Percentiles rank a stretch among this genome's conserved stretches.
These are phyloP conservation scores for Enteromius fasciolatus DNA, from an alignment of 2,797 vertebrate species.

Conservation along the genomic window DNA sequence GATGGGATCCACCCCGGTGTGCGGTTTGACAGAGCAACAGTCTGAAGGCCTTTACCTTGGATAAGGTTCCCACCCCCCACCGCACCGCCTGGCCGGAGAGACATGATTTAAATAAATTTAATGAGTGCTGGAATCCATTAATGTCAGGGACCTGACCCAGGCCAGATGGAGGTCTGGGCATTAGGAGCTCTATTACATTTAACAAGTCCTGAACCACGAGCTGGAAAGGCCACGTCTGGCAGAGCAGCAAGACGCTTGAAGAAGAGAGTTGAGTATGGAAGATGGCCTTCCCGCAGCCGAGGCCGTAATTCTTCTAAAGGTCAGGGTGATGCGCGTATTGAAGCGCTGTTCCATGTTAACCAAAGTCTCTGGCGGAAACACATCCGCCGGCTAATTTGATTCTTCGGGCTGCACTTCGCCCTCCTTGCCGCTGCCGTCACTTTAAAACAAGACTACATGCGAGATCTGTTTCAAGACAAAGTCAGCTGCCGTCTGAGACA, in stretches of 20 bases:
- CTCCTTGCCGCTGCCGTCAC: neutral
- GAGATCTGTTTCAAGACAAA: neutral
- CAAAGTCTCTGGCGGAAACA: constrained; percentile 58
- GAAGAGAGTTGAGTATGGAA: constrained; percentile 42
- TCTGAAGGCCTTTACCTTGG: constrained; percentile 18
- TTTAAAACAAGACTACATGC: constrained; percentile 1
- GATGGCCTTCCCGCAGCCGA: constrained; percentile 30
- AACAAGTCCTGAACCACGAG: constrained; percentile 61
- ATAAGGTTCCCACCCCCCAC: constrained; percentile 27
- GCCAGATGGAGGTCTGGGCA: constrained; percentile 58
- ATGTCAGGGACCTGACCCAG: constrained; percentile 57
- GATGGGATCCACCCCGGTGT: constrained; percentile 33
- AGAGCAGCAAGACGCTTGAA: constrained; percentile 20
- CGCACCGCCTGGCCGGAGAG: constrained; percentile 26
- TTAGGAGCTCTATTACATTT: constrained; percentile 61
- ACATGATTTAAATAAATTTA: constrained; percentile 61
- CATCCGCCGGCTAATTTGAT: constrained; percentile 61
- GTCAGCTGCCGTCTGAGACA: neutral
- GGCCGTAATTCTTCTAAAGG: constrained; percentile 62
- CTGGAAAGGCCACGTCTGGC: constrained; percentile 54
- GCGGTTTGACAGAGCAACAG: constrained; percentile 49
- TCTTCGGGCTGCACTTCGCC: constrained; percentile 3
- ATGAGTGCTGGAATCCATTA: constrained; percentile 61
- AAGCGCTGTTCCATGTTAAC: constrained; percentile 55
- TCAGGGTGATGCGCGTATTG: constrained; percentile 62